Evolutionary conservation across 2,888 invertebrate genomes (phyloP).

Genomic region (Scrobipalpa atriplicella): DNA sequence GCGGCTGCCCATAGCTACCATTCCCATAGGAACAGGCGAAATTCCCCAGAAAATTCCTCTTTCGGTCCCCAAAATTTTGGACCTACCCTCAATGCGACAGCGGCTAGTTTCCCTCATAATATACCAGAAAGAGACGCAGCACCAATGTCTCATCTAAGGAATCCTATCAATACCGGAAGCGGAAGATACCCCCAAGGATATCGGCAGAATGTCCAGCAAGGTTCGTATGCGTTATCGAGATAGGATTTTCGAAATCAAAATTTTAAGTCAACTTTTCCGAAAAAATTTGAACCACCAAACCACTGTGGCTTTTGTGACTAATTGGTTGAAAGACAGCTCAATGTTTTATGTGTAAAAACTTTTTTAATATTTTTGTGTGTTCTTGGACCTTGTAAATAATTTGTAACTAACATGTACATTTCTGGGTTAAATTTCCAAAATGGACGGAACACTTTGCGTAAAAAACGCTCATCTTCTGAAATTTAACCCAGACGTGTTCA

Average conservation of each 20-base stretch:
- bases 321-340: slow-evolving; percentile 76
- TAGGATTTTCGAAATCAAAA: slow-evolving; percentile 58
- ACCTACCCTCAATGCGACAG: slow-evolving; percentile 74
- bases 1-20: slow-evolving; percentile 79
- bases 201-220: slow-evolving; percentile 77
- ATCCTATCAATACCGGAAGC: slow-evolving; percentile 72
- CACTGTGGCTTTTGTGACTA: slow-evolving; percentile 76
- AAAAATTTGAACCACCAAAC: slow-evolving; percentile 63
- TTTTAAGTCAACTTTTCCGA: slow-evolving; percentile 33
- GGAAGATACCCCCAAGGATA: slow-evolving; percentile 76
- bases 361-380: slow-evolving; percentile 51
- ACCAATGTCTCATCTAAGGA: slow-evolving; percentile 77
- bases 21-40: slow-evolving; percentile 72
- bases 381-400: slow-evolving; percentile 45
- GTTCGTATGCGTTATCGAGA: slow-evolving; percentile 74
- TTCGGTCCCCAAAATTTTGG: slow-evolving; percentile 71
- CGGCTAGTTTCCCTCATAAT: slow-evolving; percentile 68
- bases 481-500: too few relatives aligned
- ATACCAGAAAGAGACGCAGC: slow-evolving; percentile 72
- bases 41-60: slow-evolving; percentile 75
- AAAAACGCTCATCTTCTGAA: slow-evolving; percentile 42
- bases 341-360: slow-evolving; percentile 46
- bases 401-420: slow-evolving; percentile 61
- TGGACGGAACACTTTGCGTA: slow-evolving; percentile 37
- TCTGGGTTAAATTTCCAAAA: slow-evolving; percentile 16